Conservation (phyloP, 2,113 vertebrate species). For the Lasiurus borealis region DNA sequence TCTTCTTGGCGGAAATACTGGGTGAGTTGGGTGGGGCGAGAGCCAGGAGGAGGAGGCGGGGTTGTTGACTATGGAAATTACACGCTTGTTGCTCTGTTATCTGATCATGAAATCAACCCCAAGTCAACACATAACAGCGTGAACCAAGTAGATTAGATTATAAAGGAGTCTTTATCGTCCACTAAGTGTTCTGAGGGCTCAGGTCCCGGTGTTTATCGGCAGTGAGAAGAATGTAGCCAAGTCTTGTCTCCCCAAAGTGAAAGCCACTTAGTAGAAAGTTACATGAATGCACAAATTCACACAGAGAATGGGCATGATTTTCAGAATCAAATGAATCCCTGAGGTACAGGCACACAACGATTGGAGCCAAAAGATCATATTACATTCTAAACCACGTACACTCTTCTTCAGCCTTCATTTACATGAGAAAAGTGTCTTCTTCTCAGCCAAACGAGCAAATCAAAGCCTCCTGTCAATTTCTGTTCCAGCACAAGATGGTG, state of each 20-base stretch:
- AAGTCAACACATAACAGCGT: not conserved
- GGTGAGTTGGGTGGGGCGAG: not conserved
- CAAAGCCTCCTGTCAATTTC: constrained; percentile 58
- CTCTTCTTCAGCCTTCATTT: constrained; percentile 60
- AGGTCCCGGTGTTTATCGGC: not conserved
- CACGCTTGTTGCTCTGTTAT: not conserved
- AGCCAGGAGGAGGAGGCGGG: not conserved
- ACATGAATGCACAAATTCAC: constrained; percentile 53
- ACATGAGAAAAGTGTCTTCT: constrained; percentile 45
- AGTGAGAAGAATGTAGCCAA: constrained; percentile 26
- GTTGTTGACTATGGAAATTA: not conserved
- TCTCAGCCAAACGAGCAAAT: constrained; percentile 61
- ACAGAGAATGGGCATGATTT: constrained; percentile 69
- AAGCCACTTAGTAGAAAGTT: constrained; percentile 49
- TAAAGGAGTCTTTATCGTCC: not conserved
- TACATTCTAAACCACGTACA: constrained; percentile 65
- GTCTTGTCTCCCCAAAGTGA: not conserved
- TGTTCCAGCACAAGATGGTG: not conserved
- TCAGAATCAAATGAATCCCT: constrained; percentile 63
- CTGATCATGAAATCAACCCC: constrained; percentile 20
- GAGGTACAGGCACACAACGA: constrained; percentile 40
- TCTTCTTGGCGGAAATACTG: not conserved
- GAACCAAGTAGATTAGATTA: not conserved
- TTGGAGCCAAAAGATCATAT: constrained; percentile 59
- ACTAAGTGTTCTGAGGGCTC: not conserved